A percentile compares a stretch with the other conserved stretches of the same genome.
Conservation (phyloP, 2,113 vertebrate genomes). For the Phalacrocorax brasilianus region DNA sequence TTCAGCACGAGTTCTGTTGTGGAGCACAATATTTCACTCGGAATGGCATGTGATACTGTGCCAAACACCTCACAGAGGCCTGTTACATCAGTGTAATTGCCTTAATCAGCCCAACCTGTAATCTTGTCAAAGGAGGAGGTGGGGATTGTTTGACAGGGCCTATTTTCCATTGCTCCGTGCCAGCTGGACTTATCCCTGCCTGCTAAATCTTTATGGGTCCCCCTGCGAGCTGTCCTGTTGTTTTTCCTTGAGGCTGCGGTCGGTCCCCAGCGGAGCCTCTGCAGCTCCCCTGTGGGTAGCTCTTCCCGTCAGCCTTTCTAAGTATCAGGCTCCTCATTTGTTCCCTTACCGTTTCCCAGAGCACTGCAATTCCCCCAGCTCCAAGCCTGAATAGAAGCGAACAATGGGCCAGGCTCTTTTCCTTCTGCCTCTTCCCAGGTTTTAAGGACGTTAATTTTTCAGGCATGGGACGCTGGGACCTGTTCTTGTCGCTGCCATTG, state of each 20-base stretch:
- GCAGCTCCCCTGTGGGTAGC: not conserved
- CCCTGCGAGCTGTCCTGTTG: not conserved
- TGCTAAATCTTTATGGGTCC: not conserved
- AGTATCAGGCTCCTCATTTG: not conserved
- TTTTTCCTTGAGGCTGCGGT: not conserved
- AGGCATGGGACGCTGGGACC: not conserved
- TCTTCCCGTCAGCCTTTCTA: not conserved
- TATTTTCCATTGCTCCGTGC: not conserved
- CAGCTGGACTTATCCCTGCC: not conserved
- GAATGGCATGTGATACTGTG: not conserved
- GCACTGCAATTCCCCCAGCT: not conserved
- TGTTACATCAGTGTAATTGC: not conserved
- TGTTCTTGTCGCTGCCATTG: not conserved
- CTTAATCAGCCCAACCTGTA: not conserved
- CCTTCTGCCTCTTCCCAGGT: not conserved
- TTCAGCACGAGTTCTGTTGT: not conserved
- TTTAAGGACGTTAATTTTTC: not conserved
- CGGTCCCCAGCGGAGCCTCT: not conserved
- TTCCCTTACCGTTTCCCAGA: not conserved
- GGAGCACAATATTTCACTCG: not conserved
- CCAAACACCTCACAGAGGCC: not conserved
- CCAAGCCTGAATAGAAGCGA: not conserved
- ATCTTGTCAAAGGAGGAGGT: not conserved
- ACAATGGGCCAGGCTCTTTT: rapidly evolving
- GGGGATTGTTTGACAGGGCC: not conserved